Evolutionary conservation across 2,797 vertebrate species (phyloP).

Genomic region (Furcifer pardalis): DNA sequence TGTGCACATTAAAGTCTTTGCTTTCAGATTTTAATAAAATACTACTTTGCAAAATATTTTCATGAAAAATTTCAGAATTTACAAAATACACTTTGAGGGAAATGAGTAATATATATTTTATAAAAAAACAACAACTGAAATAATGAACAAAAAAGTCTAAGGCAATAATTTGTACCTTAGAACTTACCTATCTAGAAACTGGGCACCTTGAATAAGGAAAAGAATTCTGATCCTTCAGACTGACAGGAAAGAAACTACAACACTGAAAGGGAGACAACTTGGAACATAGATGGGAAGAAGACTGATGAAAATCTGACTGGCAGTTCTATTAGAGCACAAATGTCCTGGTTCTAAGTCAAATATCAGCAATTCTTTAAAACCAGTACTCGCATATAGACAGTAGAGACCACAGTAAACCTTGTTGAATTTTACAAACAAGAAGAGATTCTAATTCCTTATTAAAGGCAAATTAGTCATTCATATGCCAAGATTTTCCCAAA

Average conservation of each 20-base stretch:
- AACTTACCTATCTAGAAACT: constrained; percentile 29
- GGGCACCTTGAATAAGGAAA: constrained; percentile 56
- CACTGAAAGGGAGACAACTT: constrained; percentile 18
- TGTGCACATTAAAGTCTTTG: constrained; percentile 80
- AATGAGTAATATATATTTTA: constrained; percentile 58
- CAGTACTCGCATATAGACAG: constrained; percentile 8
- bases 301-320: constrained; percentile 32
- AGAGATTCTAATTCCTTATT: not conserved
- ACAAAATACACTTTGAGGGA: constrained; percentile 78
- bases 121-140: constrained; percentile 48
- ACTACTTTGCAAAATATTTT: constrained; percentile 81
- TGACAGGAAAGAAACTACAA: constrained; percentile 3
- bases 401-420: constrained; percentile 11
- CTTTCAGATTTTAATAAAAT: constrained; percentile 84
- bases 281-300: constrained; percentile 33
- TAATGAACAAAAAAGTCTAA: constrained; percentile 47
- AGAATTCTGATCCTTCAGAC: constrained; percentile 24
- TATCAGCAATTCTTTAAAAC: constrained; percentile 26
- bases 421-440: not conserved
- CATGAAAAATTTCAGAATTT: constrained; percentile 82
- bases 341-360: not conserved
- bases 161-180: constrained; percentile 8
- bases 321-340: constrained; percentile 21
- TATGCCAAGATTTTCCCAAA: not conserved
- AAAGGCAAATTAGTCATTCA: not conserved